Evolutionary conservation across 2,113 vertebrate genomes (phyloP), one percentile per base, ranked within the genome.

Genomic region (Malurus cyaneus): DNA sequence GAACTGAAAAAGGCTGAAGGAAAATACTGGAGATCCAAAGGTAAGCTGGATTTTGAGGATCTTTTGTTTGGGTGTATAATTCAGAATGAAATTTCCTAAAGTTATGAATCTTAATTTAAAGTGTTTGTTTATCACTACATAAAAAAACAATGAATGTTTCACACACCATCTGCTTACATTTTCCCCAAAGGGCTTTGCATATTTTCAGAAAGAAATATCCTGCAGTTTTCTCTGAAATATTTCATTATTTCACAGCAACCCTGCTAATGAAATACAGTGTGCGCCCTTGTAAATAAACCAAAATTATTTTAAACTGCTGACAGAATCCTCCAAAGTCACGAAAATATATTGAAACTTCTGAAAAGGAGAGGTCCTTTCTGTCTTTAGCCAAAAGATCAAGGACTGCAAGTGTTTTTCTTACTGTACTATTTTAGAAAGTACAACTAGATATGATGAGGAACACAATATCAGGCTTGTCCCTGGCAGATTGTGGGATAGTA

Each of bases 201-300:
- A 90, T 89, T 95, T 98, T 96, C 83, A 92, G 29, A 52, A 91
- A 97, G 80, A 97, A 97, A 94, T 92, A 94, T 93, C 94, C 86
- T 93, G 36, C 50, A 78, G 49, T 96, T 97, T 98, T 97, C 83
- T 92, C 83, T 77, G 95, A 97, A 97, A 95, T 83, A 8, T 92
- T 97, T 91, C 65, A 85, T 96, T 93, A 94, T 94, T 97, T 97
- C 87, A 90, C 67, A 94, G 84, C 85, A 86, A 66, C 53, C 36
- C 24, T 88, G 65, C 81, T 97, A 97, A 97, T 96, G 80, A 97
- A 95, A 91, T 96, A 89, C 54, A 92, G 56, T 92, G 42, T 80
- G 56, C 90, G 79, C 70, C 42, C 77, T 89, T 96, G 50, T 82
- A 96, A 95, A 96, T 84, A 95, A 65, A 56, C 49, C 36, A 87